phyloP scores from a whole-genome alignment of 2,888 invertebrate genomes.

The Pristionchus mayeri region DNA sequence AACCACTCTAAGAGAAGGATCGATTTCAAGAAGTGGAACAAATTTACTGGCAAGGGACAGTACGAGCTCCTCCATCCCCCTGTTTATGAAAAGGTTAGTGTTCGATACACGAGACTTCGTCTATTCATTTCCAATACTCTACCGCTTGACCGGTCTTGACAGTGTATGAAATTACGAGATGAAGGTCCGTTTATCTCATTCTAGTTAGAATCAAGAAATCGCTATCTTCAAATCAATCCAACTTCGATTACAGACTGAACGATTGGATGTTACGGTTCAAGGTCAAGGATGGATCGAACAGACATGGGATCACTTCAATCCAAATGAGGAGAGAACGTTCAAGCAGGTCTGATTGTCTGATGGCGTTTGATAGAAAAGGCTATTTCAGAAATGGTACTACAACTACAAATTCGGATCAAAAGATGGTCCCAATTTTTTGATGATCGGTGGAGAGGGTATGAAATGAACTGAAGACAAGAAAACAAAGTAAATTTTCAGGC shows the following conservation, averaged over 20 bases:
- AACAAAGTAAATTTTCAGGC: too few relatives aligned
- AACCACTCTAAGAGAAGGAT: background rate
- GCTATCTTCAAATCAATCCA: too few relatives aligned
- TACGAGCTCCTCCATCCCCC: slow-evolving; percentile 11
- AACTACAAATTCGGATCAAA: slow-evolving; percentile 11
- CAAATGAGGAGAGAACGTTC: slow-evolving; percentile 58
- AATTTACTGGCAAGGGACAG: slow-evolving; percentile 30
- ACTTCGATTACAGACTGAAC: too few relatives aligned
- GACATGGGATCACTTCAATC: slow-evolving; percentile 59
- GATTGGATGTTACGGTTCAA: background rate
- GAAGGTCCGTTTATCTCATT: too few relatives aligned
- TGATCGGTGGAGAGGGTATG: slow-evolving; percentile 91
- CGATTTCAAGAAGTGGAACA: slow-evolving; percentile 11
- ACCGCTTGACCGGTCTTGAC: too few relatives aligned
- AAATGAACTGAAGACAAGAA: background rate
- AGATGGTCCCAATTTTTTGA: slow-evolving; percentile 88
- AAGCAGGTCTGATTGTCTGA: slow-evolving; percentile 52
- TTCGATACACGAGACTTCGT: background rate
- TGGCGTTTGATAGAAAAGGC: background rate
- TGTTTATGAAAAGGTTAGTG: background rate
- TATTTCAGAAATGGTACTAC: slow-evolving; percentile 2
- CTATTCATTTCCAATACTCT: too few relatives aligned
- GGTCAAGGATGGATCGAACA: slow-evolving; percentile 51
- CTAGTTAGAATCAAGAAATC: background rate
- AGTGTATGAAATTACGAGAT: too few relatives aligned